Evolutionary conservation across 2,113 vertebrate species (phyloP), one percentile per base, ranked within the genome.

Genomic region (Peromyscus polionotus): DNA sequence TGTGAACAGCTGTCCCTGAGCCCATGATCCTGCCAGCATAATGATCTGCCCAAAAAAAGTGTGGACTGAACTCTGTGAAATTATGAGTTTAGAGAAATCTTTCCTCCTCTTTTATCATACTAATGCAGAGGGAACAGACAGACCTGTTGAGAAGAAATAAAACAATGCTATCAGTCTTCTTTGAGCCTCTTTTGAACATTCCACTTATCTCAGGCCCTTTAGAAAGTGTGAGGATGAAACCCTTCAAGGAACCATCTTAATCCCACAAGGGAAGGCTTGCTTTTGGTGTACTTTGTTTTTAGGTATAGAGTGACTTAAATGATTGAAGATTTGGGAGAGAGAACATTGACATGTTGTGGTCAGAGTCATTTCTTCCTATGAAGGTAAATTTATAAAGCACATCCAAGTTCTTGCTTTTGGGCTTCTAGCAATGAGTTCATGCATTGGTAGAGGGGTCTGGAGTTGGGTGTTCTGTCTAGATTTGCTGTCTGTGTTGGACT

Each of bases 381-480:
- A 90, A 51, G 88, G 16, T 45, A 59, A 75, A 45, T 61, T 51
- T 28, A 48, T 28, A 28, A 20, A 36, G 67, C 67, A 68, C 13
- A 17, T 3, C 24, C 16, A 12, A 59, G 22, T 88, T 45, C 33
- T 17, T 85, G 13, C 12, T 65, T 85, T 70, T 19, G 9, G n/a
- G 48, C 24, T 19, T 36, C 59, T 61, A 33, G 12, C 45, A 57
- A 45, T 33, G 67, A n/a, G 48, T 20, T 31, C 19, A 2, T 31
- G n/a, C 6, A 5, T 0, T 9, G 19, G 39, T 7, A 22, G 1
- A 8, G 24, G 33, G 2, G 0, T 33, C 5, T 12, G 13, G 14
- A 16, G 7, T 51, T 20, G 5, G 9, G 2, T 59, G 0, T 1
- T 39, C 54, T 68, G 14, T 42, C 26, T 24, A 83, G 39, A 12